Evolutionary conservation across 2,888 invertebrate genomes (phyloP).

Genomic region (Drosophila nigritarsus): DNA sequence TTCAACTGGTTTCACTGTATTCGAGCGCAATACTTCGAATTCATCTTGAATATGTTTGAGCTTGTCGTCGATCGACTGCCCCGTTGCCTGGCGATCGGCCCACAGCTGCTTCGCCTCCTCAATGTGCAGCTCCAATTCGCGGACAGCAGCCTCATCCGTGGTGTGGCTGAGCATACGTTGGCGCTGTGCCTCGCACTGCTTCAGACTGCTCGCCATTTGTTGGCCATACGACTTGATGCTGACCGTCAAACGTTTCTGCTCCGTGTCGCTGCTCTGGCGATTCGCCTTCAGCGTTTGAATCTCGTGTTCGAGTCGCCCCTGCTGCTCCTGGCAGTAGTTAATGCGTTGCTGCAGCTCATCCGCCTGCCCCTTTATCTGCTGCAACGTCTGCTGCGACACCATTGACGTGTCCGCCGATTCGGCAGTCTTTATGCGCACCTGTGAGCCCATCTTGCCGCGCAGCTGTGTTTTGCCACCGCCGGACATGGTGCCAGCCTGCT

Average conservation of each 20-base stretch:
- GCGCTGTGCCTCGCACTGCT: conserved; percentile 91
- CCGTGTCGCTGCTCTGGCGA: conserved; percentile 84
- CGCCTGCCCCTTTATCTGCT: conserved; percentile 86
- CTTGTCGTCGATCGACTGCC: conserved; percentile 87
- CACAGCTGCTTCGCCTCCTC: conserved; percentile 86
- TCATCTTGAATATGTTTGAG: conserved; percentile 88
- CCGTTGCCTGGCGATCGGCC: conserved; percentile 87
- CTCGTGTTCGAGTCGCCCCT: conserved; percentile 87
- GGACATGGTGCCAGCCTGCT: conserved; percentile 95
- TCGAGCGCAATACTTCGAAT: conserved; percentile 89
- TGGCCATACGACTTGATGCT: conserved; percentile 85
- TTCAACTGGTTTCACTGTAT: conserved; percentile 89
- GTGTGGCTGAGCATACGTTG: conserved; percentile 88
- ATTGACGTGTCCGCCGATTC: conserved; percentile 83
- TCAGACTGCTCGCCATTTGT: conserved; percentile 84
- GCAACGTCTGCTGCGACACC: conserved; percentile 86
- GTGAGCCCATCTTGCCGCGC: conserved; percentile 93
- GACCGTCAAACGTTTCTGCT: conserved; percentile 80
- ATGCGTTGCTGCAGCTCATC: conserved; percentile 85
- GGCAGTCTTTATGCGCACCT: conserved; percentile 86
- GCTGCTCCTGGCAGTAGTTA: conserved; percentile 86
- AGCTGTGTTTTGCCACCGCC: conserved; percentile 93
- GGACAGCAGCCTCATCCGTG: conserved; percentile 89
- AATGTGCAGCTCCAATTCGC: conserved; percentile 87
- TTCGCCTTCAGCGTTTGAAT: conserved; percentile 86